Evolutionary conservation across 2,797 vertebrate species (phyloP).

Genomic region (Ara ararauna): DNA sequence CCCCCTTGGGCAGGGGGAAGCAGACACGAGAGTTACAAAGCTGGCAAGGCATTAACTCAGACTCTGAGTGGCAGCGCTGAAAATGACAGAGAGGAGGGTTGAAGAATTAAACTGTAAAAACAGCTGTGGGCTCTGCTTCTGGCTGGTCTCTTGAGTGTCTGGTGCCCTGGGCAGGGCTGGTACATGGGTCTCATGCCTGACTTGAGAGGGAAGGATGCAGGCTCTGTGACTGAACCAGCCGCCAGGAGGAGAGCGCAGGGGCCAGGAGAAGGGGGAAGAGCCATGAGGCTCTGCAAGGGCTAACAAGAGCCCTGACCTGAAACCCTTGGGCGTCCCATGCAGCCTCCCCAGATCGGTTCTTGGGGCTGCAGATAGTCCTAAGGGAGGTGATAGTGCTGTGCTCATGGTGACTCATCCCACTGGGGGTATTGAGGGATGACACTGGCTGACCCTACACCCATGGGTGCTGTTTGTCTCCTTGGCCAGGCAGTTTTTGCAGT

Average conservation of each 20-base stretch:
- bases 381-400: background rate
- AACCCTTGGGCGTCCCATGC: background rate
- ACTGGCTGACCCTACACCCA: background rate
- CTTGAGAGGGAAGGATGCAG: background rate
- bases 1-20: background rate
- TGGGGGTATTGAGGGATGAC: background rate
- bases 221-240: background rate
- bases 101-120: slow-evolving; percentile 37
- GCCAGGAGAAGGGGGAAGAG: background rate
- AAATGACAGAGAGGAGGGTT: background rate
- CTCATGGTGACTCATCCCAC: background rate
- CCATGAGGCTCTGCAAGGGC: background rate
- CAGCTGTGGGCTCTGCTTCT: background rate
- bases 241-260: background rate
- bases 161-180: background rate
- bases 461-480: background rate
- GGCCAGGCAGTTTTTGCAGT: background rate
- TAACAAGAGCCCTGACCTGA: background rate
- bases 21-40: background rate
- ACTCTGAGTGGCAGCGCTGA: background rate
- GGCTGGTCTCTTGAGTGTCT: background rate
- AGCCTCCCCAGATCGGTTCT: background rate
- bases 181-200: rapidly evolving
- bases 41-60: background rate
- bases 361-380: background rate